These are phyloP conservation scores for Paraescarpia echinospica DNA, from an alignment of 1,140 invertebrate genomes.

Conservation along the genomic window DNA sequence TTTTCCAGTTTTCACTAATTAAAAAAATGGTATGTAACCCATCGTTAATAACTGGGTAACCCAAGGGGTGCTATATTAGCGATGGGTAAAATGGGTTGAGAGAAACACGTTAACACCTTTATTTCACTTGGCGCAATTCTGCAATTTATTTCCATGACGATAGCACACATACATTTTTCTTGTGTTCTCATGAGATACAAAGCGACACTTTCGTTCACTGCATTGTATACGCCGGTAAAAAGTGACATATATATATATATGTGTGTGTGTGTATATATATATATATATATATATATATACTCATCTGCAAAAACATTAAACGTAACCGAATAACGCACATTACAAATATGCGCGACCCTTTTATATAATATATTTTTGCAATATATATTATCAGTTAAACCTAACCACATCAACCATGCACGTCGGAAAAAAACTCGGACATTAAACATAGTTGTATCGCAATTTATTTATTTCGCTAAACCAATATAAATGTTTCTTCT, in stretches of 20 bases:
- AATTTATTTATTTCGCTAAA: not conserved
- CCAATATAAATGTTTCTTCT: slow-evolving; percentile 69
- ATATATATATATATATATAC: too few relatives aligned
- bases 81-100: not conserved
- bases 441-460: not conserved
- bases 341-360: not conserved
- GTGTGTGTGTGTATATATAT: too few relatives aligned
- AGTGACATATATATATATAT: too few relatives aligned
- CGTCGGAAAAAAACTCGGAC: not conserved
- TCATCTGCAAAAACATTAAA: not conserved
- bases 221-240: not conserved
- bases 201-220: not conserved
- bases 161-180: not conserved
- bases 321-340: not conserved
- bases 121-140: not conserved
- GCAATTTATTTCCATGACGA: not conserved
- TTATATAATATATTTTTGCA: too few relatives aligned
- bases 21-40: too few relatives aligned
- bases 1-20: too few relatives aligned
- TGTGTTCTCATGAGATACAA: not conserved
- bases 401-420: not conserved
- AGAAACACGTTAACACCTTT: not conserved
- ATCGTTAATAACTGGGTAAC: not conserved
- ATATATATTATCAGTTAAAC: not conserved
- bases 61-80: too few relatives aligned